Evolutionary conservation across 2,113 vertebrate genomes (phyloP).

Genomic region (Aspidoscelis tigris): DNA sequence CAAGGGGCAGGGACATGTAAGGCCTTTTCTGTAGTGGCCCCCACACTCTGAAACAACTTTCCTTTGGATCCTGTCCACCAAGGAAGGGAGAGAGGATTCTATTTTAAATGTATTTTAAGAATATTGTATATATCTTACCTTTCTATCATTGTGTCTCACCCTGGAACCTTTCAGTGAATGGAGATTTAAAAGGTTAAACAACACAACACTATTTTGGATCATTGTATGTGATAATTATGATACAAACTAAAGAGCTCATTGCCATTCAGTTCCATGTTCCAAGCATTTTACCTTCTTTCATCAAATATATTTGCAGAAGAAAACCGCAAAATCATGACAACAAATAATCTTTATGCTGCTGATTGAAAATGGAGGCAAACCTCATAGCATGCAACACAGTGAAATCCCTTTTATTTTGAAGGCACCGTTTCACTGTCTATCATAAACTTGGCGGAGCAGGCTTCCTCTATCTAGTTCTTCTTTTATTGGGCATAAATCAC

Average conservation of each 20-base stretch:
- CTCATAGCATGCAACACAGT: constrained; percentile 36
- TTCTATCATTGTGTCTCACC: no score
- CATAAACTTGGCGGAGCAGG: constrained; percentile 80
- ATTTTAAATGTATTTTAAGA: no score
- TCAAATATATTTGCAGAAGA: constrained; percentile 51
- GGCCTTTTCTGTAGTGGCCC: no score
- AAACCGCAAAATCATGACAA: constrained; percentile 40
- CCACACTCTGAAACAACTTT: no score
- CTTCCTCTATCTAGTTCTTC: constrained; percentile 75
- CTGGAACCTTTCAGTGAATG: no score
- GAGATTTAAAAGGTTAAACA: no score
- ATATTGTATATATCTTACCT: no score
- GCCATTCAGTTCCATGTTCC: constrained; percentile 13
- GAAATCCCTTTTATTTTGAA: constrained; percentile 76
- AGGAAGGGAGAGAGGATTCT: no score
- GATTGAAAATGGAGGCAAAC: constrained; percentile 54
- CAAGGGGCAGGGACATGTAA: no score
- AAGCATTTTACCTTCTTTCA: constrained; percentile 49
- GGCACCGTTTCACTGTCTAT: constrained; percentile 77
- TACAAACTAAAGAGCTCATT: constrained; percentile 53
- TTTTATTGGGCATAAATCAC: constrained; percentile 85
- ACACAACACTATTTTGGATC: no score
- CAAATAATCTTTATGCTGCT: constrained; percentile 14
- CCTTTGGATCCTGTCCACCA: no score
- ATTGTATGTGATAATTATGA: neutral